Conservation (phyloP, 2,113 vertebrate genomes). For the Pyrgilauda ruficollis region DNA sequence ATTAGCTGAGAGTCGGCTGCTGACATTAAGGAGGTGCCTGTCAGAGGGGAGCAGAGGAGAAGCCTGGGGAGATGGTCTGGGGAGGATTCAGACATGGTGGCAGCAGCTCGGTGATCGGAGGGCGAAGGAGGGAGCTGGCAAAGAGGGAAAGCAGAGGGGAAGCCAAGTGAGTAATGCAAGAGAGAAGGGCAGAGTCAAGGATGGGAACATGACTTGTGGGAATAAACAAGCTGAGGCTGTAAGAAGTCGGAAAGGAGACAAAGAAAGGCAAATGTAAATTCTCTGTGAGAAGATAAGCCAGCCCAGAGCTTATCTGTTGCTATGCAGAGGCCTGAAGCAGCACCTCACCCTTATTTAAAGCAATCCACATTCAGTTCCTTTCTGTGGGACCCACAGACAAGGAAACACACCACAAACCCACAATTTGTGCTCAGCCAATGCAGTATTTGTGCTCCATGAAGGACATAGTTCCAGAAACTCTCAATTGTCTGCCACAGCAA, state of each 20-base stretch:
- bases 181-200: not conserved
- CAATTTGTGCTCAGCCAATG: not conserved
- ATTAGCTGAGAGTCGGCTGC: not conserved
- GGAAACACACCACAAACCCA: not conserved
- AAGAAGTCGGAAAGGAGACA: not conserved
- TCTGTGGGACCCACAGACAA: not conserved
- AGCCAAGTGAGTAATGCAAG: not conserved
- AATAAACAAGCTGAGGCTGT: not conserved
- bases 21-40: not conserved
- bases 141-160: not conserved
- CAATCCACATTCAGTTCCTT: not conserved
- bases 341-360: slow-evolving; percentile 3
- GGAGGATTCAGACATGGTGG: not conserved
- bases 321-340: not conserved
- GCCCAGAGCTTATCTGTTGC: slow-evolving; percentile 43
- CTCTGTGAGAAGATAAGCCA: not conserved
- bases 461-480: not conserved
- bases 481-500: not conserved
- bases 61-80: not conserved
- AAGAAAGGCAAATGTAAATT: slow-evolving; percentile 15
- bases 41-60: not conserved
- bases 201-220: not conserved
- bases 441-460: not conserved
- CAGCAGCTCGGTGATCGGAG: not conserved
- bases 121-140: not conserved